Base-by-base conservation (phyloP, 2,797 vertebrate genomes). In the Odontamblyopus rebecca region DNA sequence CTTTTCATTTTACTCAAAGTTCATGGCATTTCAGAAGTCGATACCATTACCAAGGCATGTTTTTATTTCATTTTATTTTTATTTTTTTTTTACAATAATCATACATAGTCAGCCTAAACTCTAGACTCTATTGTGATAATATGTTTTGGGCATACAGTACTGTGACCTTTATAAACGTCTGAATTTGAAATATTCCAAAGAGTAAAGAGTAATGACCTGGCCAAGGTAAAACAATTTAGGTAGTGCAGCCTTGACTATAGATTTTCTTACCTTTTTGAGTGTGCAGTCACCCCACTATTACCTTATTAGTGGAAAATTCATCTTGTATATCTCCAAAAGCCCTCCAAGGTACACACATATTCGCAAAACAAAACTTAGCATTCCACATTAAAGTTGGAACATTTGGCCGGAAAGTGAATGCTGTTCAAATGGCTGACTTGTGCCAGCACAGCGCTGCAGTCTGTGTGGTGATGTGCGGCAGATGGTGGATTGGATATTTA, bases 401-500 rank as follows among this genome's bases (percentile, higher is more conserved):
- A 7, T 57, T 67, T 59, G 66, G 13, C 41, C 63, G n/a, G 68
- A 69, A 76, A 8, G 26, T 67, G 69, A 74, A 35, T 44, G 15
- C 12, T 50, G 26, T 11, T 38, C 30, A 54, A 79, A 70, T 54
- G 56, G 68, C 51, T 0, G 8, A 65, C 32, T 72, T 44, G 44
- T 41, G 66, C n/a, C 2, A 61, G 44, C 79, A 27, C 44, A 18
- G 69, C 71, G 61, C 69, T 61, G 30, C 68, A 65, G 69, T 67
- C 66, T 70, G 59, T 62, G 54, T 62, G 54, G 57, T 41, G 69
- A 32, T 67, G 53, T 73, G 76, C 71, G 81, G 75, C 78, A 82
- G 82, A 83, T 82, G 82, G 77, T 62, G 1, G 15, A 11, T 44
- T 80, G 71, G 75, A 74, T 84, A 71, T 51, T 80, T 67, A 65